Evolutionary conservation across 2,113 vertebrate genomes (phyloP).

Genomic region (Leiothrix lutea): DNA sequence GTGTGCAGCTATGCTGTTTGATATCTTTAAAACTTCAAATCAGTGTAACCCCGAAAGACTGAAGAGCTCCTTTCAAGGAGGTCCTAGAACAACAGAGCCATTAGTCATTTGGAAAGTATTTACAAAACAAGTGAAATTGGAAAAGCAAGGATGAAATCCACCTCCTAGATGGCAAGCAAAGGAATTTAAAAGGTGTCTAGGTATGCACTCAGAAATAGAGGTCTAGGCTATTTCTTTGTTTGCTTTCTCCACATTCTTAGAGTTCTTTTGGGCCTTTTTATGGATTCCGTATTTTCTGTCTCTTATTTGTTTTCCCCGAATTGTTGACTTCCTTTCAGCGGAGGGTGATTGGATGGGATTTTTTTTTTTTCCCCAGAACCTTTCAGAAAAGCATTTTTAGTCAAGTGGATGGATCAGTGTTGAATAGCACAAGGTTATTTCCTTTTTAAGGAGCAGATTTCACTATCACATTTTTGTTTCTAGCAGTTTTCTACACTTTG

Average conservation of each 20-base stretch:
- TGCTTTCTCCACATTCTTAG: neutral
- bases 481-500: neutral
- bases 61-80: neutral
- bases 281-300: neutral
- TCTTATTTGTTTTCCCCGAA: neutral
- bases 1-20: neutral
- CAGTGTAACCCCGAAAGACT: neutral
- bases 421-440: neutral
- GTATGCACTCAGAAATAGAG: neutral
- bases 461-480: neutral
- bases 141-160: neutral
- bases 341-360: neutral
- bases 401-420: neutral
- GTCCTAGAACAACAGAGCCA: neutral
- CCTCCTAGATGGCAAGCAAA: neutral
- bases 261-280: neutral
- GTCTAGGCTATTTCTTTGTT: neutral
- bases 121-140: conserved; percentile 9
- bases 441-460: neutral
- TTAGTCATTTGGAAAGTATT: conserved; percentile 44
- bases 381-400: neutral
- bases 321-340: neutral
- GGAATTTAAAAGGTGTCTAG: neutral
- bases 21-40: neutral
- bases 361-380: neutral